Base-by-base conservation (phyloP, 2,113 vertebrate genomes). In the Polypterus bichir region DNA sequence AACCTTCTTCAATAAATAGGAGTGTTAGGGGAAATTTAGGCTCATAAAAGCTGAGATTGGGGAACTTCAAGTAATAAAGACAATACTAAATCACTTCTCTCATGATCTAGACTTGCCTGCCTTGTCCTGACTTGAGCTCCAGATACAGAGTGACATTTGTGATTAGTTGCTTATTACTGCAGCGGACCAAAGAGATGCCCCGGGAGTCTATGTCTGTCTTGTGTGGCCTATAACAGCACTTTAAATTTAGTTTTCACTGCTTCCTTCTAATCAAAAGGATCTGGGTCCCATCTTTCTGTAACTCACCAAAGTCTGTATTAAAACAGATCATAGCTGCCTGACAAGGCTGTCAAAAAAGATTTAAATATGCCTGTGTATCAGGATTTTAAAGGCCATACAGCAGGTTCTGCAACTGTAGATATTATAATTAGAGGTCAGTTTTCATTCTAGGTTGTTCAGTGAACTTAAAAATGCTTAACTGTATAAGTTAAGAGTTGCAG, bases 101-200 rank as follows among this genome's bases (percentile, higher is more conserved):
- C n/a, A 27, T 48, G 47, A 59, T 66, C 59, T 44, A 63, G 56
- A 64, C 63, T 57, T 49, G 52, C 54, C 46, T 64, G 59, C 59
- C 59, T 60, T 45, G 49, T 48, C 9, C 47, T 52, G 61, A 49
- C 65, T 57, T 61, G 45, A 61, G 64, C 66, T 57, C 59, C 55
- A 61, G 62, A 62, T 60, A 59, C 60, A 55, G 62, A 59, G 59
- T 68, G 66, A 61, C 64, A 68, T 72, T 65, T 61, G 59, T 64
- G 69, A 64, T 72, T 68, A 68, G 54, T 64, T 60, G 52, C 64
- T 68, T 72, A 65, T 65, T 71, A 54, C 49, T 62, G 59, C 48
- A 56, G n/a, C 51, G 59, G 56, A 52, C 59, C 63, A 44, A 56
- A 59, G 59, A 68, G 48, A 54, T 63, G 46, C 59, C 62, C 61